Percentiles rank a stretch among this genome's conserved stretches.
Conservation (phyloP, 1,140 invertebrate species). For the Bombus confusus region DNA sequence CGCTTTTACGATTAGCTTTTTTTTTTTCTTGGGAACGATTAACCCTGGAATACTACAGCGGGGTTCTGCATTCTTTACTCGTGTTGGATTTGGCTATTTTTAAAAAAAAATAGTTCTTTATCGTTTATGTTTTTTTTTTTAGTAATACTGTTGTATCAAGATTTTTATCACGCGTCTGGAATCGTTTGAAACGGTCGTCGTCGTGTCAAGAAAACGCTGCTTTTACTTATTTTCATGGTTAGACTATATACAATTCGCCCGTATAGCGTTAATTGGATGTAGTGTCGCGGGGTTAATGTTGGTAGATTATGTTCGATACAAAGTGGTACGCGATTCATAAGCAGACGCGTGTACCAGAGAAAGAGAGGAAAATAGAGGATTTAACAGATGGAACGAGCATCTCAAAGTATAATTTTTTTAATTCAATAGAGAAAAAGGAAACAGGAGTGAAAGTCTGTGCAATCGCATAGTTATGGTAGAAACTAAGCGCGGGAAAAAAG, state of each 20-base stretch:
- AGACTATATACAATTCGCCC: neutral
- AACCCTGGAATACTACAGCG: neutral
- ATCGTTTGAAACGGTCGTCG: neutral
- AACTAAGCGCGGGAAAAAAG: constrained; percentile 21
- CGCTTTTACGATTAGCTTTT: neutral
- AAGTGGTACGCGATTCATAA: neutral
- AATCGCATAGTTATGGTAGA: neutral
- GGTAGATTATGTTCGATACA: neutral
- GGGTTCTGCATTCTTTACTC: neutral
- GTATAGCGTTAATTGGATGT: neutral
- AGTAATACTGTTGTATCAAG: neutral
- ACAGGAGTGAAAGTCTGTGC: constrained; percentile 18
- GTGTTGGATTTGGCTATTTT: neutral
- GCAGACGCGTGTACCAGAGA: neutral
- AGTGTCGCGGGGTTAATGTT: neutral
- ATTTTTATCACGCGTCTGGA: neutral
- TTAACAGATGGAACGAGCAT: neutral
- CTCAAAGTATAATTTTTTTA: neutral
- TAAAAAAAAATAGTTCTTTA: neutral
- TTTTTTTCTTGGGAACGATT: neutral
- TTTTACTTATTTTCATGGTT: neutral
- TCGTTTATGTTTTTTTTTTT: neutral
- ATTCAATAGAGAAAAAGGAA: constrained; percentile 9
- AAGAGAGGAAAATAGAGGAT: neutral
- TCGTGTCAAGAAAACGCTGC: neutral